A percentile compares a stretch with the other conserved stretches of the same genome.
Conservation (phyloP, 2,113 vertebrate genomes). For the Cygnus atratus region DNA sequence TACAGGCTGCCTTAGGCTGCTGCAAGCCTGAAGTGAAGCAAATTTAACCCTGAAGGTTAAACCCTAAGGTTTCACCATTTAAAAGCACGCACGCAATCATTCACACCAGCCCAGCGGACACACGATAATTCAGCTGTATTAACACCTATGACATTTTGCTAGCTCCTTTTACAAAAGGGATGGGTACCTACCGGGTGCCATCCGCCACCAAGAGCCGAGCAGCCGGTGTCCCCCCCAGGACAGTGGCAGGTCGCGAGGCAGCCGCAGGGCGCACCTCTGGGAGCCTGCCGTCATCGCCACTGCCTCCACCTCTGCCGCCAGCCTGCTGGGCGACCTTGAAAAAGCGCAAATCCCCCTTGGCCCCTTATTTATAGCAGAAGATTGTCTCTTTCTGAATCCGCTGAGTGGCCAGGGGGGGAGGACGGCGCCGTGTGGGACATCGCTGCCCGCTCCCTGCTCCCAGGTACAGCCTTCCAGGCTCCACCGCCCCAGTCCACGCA, state of each 20-base stretch:
- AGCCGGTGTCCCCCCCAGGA: accelerated
- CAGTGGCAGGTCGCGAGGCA: background rate
- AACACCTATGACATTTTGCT: no score
- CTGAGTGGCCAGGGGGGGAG: background rate
- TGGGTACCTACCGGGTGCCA: background rate
- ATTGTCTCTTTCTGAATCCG: background rate
- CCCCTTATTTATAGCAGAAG: slow-evolving; percentile 11
- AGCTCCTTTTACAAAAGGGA: background rate
- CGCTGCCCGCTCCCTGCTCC: background rate
- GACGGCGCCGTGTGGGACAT: background rate
- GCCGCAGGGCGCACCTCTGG: background rate
- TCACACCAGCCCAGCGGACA: background rate
- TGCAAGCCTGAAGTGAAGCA: background rate
- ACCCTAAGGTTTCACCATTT: background rate
- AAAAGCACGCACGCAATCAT: background rate
- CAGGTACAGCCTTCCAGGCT: background rate
- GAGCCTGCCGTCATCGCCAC: background rate
- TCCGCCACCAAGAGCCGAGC: background rate
- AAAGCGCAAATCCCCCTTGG: background rate
- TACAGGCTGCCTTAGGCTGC: background rate
- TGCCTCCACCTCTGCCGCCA: background rate
- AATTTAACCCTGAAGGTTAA: background rate
- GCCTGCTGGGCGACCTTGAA: background rate
- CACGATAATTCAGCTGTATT: background rate
- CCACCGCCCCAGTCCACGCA: accelerated